Evolutionary conservation across 1,140 invertebrate species (phyloP).

Genomic region (fruit fly (Drosophila melanogaster)): Release_6_plus_ISO1_MT NC_004354.4:14542001-14542500

Average conservation of each 20-base stretch:
- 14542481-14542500: slow-evolving; percentile 45
- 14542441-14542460: slow-evolving; percentile 31
- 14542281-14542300: slow-evolving; percentile 16
- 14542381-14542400: slow-evolving; percentile 2
- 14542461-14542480: slow-evolving; percentile 23
- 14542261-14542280: slow-evolving; percentile 56
- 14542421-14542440: slow-evolving; percentile 8
- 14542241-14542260: slow-evolving; percentile 58
- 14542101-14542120: background rate
- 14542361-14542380: slow-evolving; percentile 16
- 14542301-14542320: background rate
- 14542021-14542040: too few relatives aligned
- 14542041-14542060: too few relatives aligned
- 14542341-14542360: background rate
- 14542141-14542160: slow-evolving; percentile 14
- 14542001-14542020: background rate
- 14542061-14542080: too few relatives aligned
- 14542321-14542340: background rate
- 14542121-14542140: background rate
- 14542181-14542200: background rate
- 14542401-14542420: slow-evolving; percentile 10
- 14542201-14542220: slow-evolving; percentile 10
- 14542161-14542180: slow-evolving; percentile 11
- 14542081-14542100: background rate
- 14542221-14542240: slow-evolving; percentile 56